Base-by-base conservation (phyloP, 1,140 invertebrate genomes). In the Ips nitidus region DNA sequence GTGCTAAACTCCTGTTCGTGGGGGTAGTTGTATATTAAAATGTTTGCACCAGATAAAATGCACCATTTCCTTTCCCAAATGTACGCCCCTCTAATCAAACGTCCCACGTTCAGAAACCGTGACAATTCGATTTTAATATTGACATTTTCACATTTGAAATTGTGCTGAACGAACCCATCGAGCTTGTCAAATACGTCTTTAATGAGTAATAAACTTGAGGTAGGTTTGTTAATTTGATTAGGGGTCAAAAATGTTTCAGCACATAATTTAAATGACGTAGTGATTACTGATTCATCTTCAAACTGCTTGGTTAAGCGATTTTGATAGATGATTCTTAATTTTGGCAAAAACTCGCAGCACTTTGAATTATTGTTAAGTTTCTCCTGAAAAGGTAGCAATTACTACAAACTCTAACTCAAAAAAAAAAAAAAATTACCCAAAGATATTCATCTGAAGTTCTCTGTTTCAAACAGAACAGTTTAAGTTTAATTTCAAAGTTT, bases 1-100 rank as follows among this genome's bases (percentile, higher is more conserved):
- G 55, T 68, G 2, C 57, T 69, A 3, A 67, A 70, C 2, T 65
- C 41, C 45, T 68, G 53, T 3, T 71, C 68, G 39, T 52, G 50
- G 5, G 72, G 72, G 39, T 73, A 64, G 47, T 62, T 68, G 53
- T 69, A 73, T 22, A 73, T 63, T 6, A 22, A 37, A 3, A 73
- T 37, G 6, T 67, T 38, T 4, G 42, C 45, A 7, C 53, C 65
- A 2, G 61, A 50, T 43, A 73, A 40, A 1, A 59, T 43, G 52
- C 72, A 73, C 69, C 69, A 73, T 43, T 65, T 71, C 4, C 52
- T 58, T 5, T 71, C 68, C 72, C 72, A 73, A 22, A 59, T 68
- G n/a, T 59, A 37, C 0, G 36, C 37, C 3, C 63, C 64, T 4
- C 60, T 52, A 6, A n/a, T n/a, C 5, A 40, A 3, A 8, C 7